Conservation (phyloP, 2,113 vertebrate species). For the Tonatia bakeri region DNA sequence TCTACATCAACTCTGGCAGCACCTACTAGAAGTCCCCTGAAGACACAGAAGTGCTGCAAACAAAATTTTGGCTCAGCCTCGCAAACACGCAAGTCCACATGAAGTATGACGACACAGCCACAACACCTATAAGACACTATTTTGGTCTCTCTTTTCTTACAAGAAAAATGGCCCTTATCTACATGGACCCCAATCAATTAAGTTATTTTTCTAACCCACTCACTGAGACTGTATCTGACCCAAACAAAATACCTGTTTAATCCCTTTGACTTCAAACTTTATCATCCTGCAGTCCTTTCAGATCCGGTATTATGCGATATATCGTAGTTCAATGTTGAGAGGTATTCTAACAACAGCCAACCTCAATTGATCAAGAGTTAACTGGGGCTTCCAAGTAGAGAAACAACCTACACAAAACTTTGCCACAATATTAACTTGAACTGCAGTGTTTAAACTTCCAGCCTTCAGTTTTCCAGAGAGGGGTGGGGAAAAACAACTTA, state of each 20-base stretch:
- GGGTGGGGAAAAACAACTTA: conserved; percentile 46
- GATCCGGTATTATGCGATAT: background rate
- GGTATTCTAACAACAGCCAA: conserved; percentile 70
- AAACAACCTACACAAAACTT: conserved; percentile 61
- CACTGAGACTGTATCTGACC: conserved; percentile 59
- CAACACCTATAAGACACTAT: background rate
- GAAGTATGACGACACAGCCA: background rate
- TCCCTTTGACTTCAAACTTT: conserved; percentile 51
- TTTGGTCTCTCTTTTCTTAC: conserved; percentile 8
- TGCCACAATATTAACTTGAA: conserved; percentile 52
- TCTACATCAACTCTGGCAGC: background rate
- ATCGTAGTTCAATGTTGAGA: conserved; percentile 61
- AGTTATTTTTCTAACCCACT: conserved; percentile 51
- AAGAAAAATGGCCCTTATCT: background rate
- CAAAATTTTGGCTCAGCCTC: background rate
- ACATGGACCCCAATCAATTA: background rate
- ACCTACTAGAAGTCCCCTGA: background rate
- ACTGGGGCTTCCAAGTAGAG: conserved; percentile 51
- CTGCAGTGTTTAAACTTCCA: conserved; percentile 42
- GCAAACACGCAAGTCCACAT: background rate
- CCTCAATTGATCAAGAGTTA: conserved; percentile 61
- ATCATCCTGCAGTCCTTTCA: conserved; percentile 48
- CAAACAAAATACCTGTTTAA: conserved; percentile 72
- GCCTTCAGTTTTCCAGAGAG: conserved; percentile 48
- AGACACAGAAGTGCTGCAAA: background rate